Evolutionary conservation across 2,113 vertebrate genomes (phyloP), one percentile per base, ranked within the genome.

Genomic region (Embiotoca jacksoni): DNA sequence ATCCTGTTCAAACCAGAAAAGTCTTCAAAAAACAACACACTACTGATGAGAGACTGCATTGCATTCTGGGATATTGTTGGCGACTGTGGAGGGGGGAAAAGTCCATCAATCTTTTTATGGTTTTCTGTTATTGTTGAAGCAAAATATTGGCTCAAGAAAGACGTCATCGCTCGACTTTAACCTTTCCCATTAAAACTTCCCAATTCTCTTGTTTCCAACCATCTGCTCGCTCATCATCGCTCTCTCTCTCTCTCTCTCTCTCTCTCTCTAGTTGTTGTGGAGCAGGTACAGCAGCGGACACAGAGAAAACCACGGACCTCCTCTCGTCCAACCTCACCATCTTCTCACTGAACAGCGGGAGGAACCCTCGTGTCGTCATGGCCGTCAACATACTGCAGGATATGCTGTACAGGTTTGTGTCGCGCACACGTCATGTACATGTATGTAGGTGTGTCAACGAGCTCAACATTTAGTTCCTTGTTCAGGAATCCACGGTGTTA

Each of bases 231-330:
- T 59, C 5, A 3, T 52, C 4, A 32, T 59, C 8, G 1, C 4
- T 0, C 23, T 23, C 23, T 23, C 23, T 23, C 23, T 23, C 23
- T 14, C 2, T 14, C 2, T 56, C 6, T 72, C 3, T 73, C 5
- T 50, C 13, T 60, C 15, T 62, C 6, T 37, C 7, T 11, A 95
- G 95, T 32, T 95, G 95, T 14, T 95, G 94, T 83, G 94, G 94
- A 32, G 94, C 95, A 0, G 95, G 94, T 0, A 95, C 94, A 0
- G 94, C 94, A 1, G 94, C 94, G 31, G 95, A 95, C 11, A 95
- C 94, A 15, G 70, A 92, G 7, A 95, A 94, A 70, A 94, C 91
- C 49, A 95, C 94, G 0, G 94, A 95, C 0, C 39, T 95, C 0
- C 89, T 95, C 0, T 91, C 90, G 0, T 95, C 94, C 82, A 95